Evolutionary conservation across 2,888 invertebrate species (phyloP), one percentile per base, ranked within the genome.

Genomic region (Scelioninae gen. 2): DNA sequence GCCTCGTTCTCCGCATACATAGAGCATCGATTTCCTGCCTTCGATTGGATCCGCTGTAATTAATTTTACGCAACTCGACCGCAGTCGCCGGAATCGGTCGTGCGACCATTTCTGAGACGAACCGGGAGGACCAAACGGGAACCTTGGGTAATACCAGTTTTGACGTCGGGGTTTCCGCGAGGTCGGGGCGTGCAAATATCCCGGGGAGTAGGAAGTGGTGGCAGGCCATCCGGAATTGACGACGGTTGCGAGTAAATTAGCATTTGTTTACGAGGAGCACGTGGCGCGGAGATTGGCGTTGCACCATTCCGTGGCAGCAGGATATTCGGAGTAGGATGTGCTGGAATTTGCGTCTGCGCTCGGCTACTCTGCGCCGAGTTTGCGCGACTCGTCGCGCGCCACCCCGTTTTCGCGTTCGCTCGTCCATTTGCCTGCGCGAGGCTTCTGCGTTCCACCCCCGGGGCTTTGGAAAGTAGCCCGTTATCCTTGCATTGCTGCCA

Each of bases 231-330:
- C 28, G 43, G 63, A 46, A 57, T 50, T 33, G 18, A 6, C 19
- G 11, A 64, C 25, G 52, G 9, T 61, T 60, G 33, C 9, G 52
- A 52, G 57, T 58, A 63, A 77, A 76, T 74, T 61, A 25, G 45
- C 61, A 65, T 74, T 78, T 80, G 80, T 80, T 80, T 81, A 81
- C 80, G 67, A 77, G 73, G 68, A 78, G 77, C 81, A 81, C 81
- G 81, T 81, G 80, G 81, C 75, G 61, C 25, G 60, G 48, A 65
- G 67, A 71, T 72, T 57, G 39, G 52, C 57, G 65, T 76, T 63
- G 63, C 67, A 67, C 63, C 63, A 64, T 64, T 68, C 16, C 37
- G 16, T 41, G 41, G 50, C 45, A 35, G 10, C 19, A 39, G 58
- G 48, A 41, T 18, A 53, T 53, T 16, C 35, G 28, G 55, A 63